Base-by-base conservation (phyloP, 1,140 invertebrate species). In the Lasaia peninsularis region DNA sequence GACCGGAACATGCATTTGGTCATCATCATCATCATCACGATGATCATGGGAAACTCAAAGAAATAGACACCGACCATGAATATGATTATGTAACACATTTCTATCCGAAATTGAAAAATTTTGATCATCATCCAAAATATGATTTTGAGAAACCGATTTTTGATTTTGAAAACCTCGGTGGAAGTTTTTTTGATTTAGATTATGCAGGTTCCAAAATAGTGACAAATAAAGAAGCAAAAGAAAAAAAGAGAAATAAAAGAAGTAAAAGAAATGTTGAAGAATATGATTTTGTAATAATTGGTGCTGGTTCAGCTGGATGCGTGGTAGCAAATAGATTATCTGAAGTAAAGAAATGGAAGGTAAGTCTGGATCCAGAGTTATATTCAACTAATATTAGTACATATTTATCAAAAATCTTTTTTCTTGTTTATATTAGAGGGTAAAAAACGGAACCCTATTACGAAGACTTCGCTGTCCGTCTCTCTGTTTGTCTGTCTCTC, bases 321-420 rank as follows among this genome's bases (percentile, higher is more conserved):
- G 84, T 87, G 10, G 48, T 87, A 6, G 84, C 84, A 0, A 86
- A 81, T 53, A 69, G 80, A 28, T 68, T 87, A 2, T 86, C 84
- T 8, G 84, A 86, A 80, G 78, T 87, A 0, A 84, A 87, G 40
- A 79, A 82, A 66, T 87, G 84, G 84, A 82, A 77, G 82, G 84
- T 87, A 37, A 67, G 66, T 60, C 1, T n/a, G n/a, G n/a, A n/a
- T n/a, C n/a, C n/a, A n/a, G n/a, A n/a, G n/a, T n/a, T n/a, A n/a
- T n/a, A n/a, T n/a, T n/a, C n/a, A n/a, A n/a, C n/a, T n/a, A n/a
- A n/a, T n/a, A n/a, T n/a, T n/a, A n/a, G n/a, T n/a, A n/a, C n/a
- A n/a, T n/a, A n/a, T n/a, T n/a, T n/a, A n/a, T n/a, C n/a, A n/a
- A n/a, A n/a, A n/a, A n/a, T n/a, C n/a, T n/a, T n/a, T n/a, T n/a